A percentile compares a stretch with the other conserved stretches of the same genome.
Evolutionary conservation across 2,113 vertebrate genomes (phyloP).

Genomic region (Pelmatolapia mariae): DNA sequence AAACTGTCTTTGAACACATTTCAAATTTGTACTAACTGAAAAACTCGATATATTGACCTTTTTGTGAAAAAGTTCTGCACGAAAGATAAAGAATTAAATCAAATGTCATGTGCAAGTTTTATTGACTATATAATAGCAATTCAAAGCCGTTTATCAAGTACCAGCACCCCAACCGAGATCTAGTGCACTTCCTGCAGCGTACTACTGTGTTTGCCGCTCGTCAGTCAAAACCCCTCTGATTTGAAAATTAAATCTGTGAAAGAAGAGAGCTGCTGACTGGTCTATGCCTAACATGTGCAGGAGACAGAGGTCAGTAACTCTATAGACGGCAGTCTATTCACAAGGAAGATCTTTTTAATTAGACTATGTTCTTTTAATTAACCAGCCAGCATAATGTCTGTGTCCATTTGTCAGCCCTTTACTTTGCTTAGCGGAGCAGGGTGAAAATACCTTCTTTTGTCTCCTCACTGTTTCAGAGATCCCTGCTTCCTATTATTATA

Average conservation of each 20-base stretch:
- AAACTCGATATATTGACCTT: neutral
- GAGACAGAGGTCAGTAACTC: slow-evolving; percentile 40
- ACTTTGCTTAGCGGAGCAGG: slow-evolving; percentile 9
- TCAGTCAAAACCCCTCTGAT: slow-evolving; percentile 15
- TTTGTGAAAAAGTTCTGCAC: neutral
- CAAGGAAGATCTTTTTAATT: slow-evolving; percentile 57
- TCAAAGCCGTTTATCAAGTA: neutral
- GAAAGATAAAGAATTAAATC: neutral
- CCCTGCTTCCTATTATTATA: slow-evolving; percentile 37
- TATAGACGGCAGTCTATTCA: slow-evolving; percentile 29
- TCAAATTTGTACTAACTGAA: neutral
- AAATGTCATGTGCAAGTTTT: neutral
- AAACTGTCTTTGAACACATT: neutral
- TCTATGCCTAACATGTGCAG: slow-evolving; percentile 16
- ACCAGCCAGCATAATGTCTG: slow-evolving; percentile 45
- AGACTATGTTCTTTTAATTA: slow-evolving; percentile 67
- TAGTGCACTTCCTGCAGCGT: neutral
- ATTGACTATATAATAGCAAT: slow-evolving; percentile 20
- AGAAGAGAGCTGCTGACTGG: neutral
- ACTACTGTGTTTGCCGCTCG: neutral
- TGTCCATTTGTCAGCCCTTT: slow-evolving; percentile 49
- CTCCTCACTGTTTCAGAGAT: slow-evolving; percentile 24
- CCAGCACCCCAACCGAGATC: slow-evolving; percentile 2
- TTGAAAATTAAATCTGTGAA: slow-evolving; percentile 17
- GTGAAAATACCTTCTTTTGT: slow-evolving; percentile 40